These are phyloP conservation scores for Rhombomys opimus DNA, from an alignment of 2,113 vertebrate species.

Conservation along the genomic window DNA sequence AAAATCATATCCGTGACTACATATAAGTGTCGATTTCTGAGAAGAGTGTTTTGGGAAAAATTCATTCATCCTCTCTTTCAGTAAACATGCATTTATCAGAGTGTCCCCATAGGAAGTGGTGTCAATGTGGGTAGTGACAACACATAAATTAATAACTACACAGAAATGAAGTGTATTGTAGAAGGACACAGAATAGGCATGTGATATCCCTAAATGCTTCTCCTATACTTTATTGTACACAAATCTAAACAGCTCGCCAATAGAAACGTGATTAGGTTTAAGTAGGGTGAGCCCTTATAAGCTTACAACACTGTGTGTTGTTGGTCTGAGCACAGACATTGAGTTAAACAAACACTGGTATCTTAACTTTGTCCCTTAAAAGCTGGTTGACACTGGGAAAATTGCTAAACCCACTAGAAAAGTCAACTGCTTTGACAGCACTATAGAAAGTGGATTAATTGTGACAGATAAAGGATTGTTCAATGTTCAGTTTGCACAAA, in stretches of 20 bases:
- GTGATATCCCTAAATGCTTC: not conserved
- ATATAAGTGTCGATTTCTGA: not conserved
- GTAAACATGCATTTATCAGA: slow-evolving; percentile 5
- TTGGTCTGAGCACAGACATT: not conserved
- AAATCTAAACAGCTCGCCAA: not conserved
- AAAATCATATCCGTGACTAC: not conserved
- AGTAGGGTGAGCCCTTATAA: not conserved
- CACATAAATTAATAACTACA: not conserved
- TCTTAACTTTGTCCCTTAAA: not conserved
- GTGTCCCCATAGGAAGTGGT: not conserved
- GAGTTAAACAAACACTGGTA: not conserved
- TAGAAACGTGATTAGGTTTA: not conserved
- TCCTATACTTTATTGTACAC: not conserved
- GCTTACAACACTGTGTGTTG: not conserved
- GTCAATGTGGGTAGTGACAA: not conserved
- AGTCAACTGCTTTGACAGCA: not conserved
- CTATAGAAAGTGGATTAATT: not conserved
- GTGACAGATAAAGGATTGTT: not conserved
- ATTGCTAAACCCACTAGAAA: not conserved
- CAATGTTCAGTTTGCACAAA: not conserved
- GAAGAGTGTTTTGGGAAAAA: not conserved
- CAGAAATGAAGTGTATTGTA: not conserved
- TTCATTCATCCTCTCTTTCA: not conserved
- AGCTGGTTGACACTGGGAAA: not conserved
- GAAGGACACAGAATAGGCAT: not conserved